phyloP scores from a whole-genome alignment of 2,113 vertebrate genomes.

The Oceanodroma tethys region DNA sequence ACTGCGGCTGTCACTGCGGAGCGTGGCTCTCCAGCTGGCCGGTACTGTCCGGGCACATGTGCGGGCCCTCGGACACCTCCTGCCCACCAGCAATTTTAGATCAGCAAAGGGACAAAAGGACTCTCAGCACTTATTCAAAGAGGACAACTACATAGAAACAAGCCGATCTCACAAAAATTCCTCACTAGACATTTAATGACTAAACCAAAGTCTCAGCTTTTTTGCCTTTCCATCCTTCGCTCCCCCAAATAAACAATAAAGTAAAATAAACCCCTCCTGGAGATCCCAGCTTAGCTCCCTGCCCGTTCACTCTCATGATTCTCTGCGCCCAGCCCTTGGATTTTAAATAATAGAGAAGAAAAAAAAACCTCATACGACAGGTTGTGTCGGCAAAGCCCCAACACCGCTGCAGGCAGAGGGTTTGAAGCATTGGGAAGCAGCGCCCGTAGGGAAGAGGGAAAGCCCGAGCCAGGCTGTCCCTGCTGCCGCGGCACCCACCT shows the following conservation, averaged over 20 bases:
- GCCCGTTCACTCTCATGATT: neutral
- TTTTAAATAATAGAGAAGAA: neutral
- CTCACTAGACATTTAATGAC: accelerated
- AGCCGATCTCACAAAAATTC: neutral
- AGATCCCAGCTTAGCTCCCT: neutral
- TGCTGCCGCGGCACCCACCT: constrained; percentile 70
- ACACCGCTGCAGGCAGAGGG: neutral
- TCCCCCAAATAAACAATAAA: neutral
- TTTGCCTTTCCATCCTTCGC: neutral
- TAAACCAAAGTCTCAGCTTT: neutral
- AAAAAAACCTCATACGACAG: accelerated
- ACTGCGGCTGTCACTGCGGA: neutral
- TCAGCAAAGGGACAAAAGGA: constrained; percentile 10
- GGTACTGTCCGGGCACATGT: neutral
- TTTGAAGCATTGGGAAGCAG: neutral
- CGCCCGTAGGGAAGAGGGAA: accelerated
- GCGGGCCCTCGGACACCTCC: neutral
- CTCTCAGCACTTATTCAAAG: neutral
- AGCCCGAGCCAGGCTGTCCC: neutral
- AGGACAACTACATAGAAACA: neutral
- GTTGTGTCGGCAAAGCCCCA: neutral
- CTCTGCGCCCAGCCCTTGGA: accelerated
- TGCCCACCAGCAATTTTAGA: neutral
- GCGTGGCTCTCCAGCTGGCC: neutral
- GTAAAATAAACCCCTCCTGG: neutral